A percentile compares a stretch with the other conserved stretches of the same genome.
phyloP scores from a whole-genome alignment of 1,140 invertebrate species.

The Potamilus streckersoni region DNA sequence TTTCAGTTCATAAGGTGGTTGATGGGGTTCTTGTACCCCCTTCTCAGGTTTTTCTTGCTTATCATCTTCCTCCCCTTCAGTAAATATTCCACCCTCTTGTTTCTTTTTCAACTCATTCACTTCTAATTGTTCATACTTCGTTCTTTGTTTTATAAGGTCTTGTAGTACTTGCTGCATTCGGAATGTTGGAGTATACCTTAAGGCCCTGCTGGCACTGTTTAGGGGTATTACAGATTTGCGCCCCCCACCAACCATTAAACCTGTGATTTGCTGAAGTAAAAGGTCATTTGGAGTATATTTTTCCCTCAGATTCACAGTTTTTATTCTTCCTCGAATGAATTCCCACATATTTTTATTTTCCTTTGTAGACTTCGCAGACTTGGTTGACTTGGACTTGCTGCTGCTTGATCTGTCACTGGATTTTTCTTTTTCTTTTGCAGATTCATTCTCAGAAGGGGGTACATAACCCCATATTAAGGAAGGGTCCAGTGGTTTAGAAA shows the following conservation, averaged over 20 bases:
- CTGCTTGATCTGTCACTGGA: conserved; percentile 16
- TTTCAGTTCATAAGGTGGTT: too few species aligned
- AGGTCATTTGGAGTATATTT: conserved; percentile 48
- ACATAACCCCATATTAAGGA: conserved; percentile 17
- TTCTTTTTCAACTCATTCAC: conserved; percentile 50
- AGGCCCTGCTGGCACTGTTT: conserved; percentile 47
- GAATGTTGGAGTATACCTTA: conserved; percentile 59
- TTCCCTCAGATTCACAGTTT: conserved; percentile 36
- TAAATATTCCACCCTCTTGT: conserved; percentile 8
- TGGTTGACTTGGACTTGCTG: conserved; percentile 17
- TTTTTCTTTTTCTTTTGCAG: conserved; percentile 16
- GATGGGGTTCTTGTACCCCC: too few species aligned
- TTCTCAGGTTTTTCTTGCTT: not conserved
- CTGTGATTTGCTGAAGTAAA: conserved; percentile 51
- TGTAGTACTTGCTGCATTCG: conserved; percentile 59
- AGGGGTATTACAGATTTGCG: conserved; percentile 45
- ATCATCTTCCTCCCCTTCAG: conserved; percentile 13
- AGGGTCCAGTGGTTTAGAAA: conserved; percentile 35
- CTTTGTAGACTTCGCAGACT: conserved; percentile 13
- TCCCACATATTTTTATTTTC: conserved; percentile 38
- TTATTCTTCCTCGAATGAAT: conserved; percentile 37
- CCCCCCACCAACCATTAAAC: conserved; percentile 38
- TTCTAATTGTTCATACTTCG: conserved; percentile 54
- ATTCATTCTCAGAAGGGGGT: conserved; percentile 7
- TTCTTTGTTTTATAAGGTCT: conserved; percentile 50